phyloP scores from a whole-genome alignment of 1,140 invertebrate genomes.

The Drosophila funebris region DNA sequence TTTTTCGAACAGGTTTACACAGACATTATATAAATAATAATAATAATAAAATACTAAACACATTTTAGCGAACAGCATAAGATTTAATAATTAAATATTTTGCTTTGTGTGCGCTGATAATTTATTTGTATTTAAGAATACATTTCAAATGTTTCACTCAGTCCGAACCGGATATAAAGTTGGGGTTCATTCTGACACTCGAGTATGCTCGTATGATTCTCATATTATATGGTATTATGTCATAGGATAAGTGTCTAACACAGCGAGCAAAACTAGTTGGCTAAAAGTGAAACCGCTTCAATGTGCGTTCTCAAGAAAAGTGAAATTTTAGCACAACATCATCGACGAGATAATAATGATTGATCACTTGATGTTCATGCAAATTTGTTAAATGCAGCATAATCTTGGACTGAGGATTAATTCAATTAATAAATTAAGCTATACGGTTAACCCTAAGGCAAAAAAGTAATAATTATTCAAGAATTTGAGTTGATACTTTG shows the following conservation, averaged over 20 bases:
- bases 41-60: conserved; percentile 58
- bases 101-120: conserved; percentile 23
- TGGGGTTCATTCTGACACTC: conserved; percentile 2
- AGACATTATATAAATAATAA: conserved; percentile 40
- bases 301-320: conserved; percentile 55
- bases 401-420: conserved; percentile 57
- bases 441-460: conserved; percentile 38
- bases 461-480: conserved; percentile 37
- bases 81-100: conserved; percentile 67
- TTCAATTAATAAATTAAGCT: conserved; percentile 66
- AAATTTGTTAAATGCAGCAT: conserved; percentile 78
- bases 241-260: conserved; percentile 32
- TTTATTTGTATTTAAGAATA: conserved; percentile 39
- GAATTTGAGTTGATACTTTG: conserved; percentile 5
- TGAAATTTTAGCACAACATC: conserved; percentile 57
- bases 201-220: background rate
- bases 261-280: conserved; percentile 43
- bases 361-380: conserved; percentile 59
- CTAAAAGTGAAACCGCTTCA: conserved; percentile 66
- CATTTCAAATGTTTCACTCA: conserved; percentile 43
- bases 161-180: conserved; percentile 63
- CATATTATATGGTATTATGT: conserved; percentile 52
- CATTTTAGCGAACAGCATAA: conserved; percentile 61
- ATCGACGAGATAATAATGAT: conserved; percentile 65
- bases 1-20: conserved; percentile 65